These are phyloP conservation scores for Arremon aurantiirostris DNA, from an alignment of 2,797 vertebrate species.

Conservation along the genomic window DNA sequence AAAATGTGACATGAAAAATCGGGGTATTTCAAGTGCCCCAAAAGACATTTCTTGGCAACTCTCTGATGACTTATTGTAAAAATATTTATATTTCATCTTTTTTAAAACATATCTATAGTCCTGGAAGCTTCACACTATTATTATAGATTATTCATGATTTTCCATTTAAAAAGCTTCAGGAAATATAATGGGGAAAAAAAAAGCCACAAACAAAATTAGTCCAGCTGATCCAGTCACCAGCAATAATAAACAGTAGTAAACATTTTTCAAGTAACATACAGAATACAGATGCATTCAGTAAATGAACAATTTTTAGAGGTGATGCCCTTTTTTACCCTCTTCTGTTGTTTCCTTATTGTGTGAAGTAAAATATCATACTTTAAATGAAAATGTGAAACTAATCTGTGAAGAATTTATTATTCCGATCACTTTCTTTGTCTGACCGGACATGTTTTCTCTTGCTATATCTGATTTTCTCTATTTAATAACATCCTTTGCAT, in stretches of 20 bases:
- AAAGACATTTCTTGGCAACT: constrained; percentile 16
- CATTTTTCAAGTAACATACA: background rate
- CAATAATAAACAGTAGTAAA: background rate
- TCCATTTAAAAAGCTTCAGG: background rate
- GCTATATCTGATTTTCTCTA: background rate
- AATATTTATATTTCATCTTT: constrained; percentile 13
- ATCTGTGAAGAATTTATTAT: background rate
- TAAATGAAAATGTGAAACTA: background rate
- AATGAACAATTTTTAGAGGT: background rate
- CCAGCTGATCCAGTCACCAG: background rate
- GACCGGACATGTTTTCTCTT: background rate
- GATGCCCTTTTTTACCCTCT: background rate
- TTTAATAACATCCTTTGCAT: background rate
- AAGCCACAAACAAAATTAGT: background rate
- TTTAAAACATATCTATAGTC: background rate
- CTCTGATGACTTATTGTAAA: constrained; percentile 32
- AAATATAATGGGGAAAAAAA: background rate
- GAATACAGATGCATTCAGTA: background rate
- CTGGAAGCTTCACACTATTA: background rate
- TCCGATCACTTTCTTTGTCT: background rate
- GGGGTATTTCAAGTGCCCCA: background rate
- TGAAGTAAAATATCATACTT: background rate
- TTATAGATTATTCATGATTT: background rate
- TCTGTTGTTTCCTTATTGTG: background rate
- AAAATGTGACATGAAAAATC: constrained; percentile 34